Percentiles rank a stretch among this genome's conserved stretches.
Conservation (phyloP, 2,113 vertebrate genomes). For the Oceanites oceanicus region DNA sequence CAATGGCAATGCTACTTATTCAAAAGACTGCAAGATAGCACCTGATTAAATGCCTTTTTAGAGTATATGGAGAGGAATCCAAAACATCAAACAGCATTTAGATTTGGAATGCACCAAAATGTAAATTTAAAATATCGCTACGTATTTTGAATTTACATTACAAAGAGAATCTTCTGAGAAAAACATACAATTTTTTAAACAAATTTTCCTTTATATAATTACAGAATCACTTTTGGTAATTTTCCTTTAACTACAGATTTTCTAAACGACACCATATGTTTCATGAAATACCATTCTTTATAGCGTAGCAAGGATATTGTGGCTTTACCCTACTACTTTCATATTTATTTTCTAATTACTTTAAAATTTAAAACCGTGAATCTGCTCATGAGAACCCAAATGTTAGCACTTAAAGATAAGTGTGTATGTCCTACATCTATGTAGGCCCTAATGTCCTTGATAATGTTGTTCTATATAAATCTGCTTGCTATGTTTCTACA, state of each 20-base stretch:
- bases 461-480: background rate
- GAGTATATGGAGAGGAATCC: background rate
- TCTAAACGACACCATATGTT: background rate
- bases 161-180: background rate
- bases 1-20: background rate
- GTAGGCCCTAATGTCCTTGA: background rate
- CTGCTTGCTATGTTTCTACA: background rate
- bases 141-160: background rate
- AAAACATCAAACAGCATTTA: background rate
- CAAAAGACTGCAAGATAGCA: background rate
- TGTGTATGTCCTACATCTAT: background rate
- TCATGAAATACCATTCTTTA: background rate
- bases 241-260: background rate
- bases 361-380: background rate
- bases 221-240: background rate
- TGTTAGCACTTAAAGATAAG: background rate
- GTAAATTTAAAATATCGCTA: background rate
- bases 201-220: background rate
- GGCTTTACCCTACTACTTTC: background rate
- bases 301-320: background rate
- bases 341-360: background rate
- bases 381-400: background rate
- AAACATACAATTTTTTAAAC: background rate
- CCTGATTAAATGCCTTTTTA: constrained; percentile 2
- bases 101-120: background rate